These are phyloP conservation scores for Chloropsis cyanopogon DNA, from an alignment of 2,113 vertebrate genomes.

Conservation along the genomic window DNA sequence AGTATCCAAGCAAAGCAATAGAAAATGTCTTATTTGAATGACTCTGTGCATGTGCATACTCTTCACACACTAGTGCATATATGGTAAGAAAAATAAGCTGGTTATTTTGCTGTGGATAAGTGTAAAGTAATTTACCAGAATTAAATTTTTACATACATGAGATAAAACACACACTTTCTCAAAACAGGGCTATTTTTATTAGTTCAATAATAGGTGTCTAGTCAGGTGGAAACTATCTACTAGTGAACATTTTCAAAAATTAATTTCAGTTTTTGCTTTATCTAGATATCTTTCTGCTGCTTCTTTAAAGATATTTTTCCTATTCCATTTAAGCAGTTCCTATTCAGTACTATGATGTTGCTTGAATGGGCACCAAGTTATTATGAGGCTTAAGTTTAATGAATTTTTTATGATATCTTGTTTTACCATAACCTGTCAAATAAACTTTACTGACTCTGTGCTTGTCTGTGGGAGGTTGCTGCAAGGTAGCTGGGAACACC, in stretches of 20 bases:
- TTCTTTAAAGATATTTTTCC: constrained; percentile 33
- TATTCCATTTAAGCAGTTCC: constrained; percentile 6
- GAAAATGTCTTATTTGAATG: neutral
- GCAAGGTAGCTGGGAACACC: neutral
- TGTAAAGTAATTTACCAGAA: neutral
- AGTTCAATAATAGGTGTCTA: constrained; percentile 13
- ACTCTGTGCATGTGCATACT: neutral
- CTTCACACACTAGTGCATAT: neutral
- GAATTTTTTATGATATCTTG: constrained; percentile 4
- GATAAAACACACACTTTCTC: constrained; percentile 15
- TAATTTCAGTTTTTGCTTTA: constrained; percentile 41
- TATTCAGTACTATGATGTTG: neutral
- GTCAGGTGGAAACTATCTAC: constrained; percentile 23
- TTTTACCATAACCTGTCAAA: constrained; percentile 12
- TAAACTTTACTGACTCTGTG: neutral
- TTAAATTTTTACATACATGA: constrained; percentile 10
- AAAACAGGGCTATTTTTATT: constrained; percentile 20
- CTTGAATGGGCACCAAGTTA: constrained; percentile 17
- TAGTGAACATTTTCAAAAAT: constrained; percentile 3
- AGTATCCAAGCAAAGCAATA: neutral
- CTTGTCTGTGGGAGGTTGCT: neutral
- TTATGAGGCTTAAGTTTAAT: constrained; percentile 50
- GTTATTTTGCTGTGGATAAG: neutral
- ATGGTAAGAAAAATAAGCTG: neutral
- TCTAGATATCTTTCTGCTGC: neutral